Base-by-base conservation (phyloP, 2,888 invertebrate genomes). In the Mystacides longicornis region DNA sequence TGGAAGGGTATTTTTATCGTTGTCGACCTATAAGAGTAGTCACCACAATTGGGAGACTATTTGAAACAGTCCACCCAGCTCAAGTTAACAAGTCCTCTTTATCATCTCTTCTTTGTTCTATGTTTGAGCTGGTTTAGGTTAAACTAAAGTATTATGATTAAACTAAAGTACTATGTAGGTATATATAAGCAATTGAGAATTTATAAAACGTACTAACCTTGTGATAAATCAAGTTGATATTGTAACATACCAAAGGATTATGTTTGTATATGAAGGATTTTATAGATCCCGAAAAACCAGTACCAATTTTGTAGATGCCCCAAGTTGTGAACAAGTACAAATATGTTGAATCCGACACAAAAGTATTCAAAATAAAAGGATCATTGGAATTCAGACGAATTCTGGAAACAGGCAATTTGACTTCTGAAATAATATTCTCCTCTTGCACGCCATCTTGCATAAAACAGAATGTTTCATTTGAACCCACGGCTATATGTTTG, bases 261-360 rank as follows among this genome's bases (percentile, higher is more conserved):
- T 37, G 37, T 37, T 14, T 76, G 68, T 94, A 92, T 20, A 94
- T 80, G 66, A 92, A 89, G n/a, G 94, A 96, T 71, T 88, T 88
- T 62, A 93, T 82, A 5, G 97, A 94, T 61, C 92, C 93, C 50
- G 91, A 90, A 68, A 93, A 93, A 5, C 98, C 98, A 51, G 95
- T 91, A 18, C 98, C 98, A 60, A 98, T 85, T 77, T 98, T 98
- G 60, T 92, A 79, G 47, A 98, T 76, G 1, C 93, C 92, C 64
- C 86, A 85, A 9, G 86, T 85, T 23, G 90, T 85, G 64, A 91
- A 86, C 23, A 98, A 76, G 71, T 93, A 98, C 52, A 98, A 78
- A 71, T 83, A 94, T 62, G 86, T 86, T 9, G 97, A 97, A 71
- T 97, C 95, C 62, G 91, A 90, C 5, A 92, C 89, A 66, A 96